Percentiles rank a stretch among this genome's conserved stretches.
Evolutionary conservation across 2,888 invertebrate genomes (phyloP).

Genomic region (Dyspetes luteomarginatus): DNA sequence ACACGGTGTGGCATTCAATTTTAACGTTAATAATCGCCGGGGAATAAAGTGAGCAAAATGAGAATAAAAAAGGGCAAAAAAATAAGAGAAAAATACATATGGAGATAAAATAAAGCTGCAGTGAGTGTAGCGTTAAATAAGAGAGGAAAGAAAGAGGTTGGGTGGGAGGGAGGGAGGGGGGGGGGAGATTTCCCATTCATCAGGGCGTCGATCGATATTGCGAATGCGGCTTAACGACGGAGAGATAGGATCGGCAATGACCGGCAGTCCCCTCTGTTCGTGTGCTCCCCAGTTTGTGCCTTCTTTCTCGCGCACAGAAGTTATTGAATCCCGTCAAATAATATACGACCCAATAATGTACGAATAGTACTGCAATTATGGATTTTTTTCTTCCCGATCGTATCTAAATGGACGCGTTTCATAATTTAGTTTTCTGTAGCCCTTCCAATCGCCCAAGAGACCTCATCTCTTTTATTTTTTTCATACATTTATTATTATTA

Average conservation of each 20-base stretch:
- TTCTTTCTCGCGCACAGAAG: slow-evolving; percentile 65
- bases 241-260: slow-evolving; percentile 66
- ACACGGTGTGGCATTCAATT: slow-evolving; percentile 75
- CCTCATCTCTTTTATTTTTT: neutral
- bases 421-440: slow-evolving; percentile 64
- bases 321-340: slow-evolving; percentile 81
- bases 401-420: slow-evolving; percentile 73
- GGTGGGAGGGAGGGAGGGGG: slow-evolving; percentile 46
- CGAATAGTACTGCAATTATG: slow-evolving; percentile 80
- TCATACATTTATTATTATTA: neutral
- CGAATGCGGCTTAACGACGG: slow-evolving; percentile 78
- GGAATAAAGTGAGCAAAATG: slow-evolving; percentile 69
- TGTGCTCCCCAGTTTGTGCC: slow-evolving; percentile 10
- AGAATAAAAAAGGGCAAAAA: slow-evolving; percentile 33
- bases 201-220: slow-evolving; percentile 78
- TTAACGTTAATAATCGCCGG: slow-evolving; percentile 77
- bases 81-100: slow-evolving; percentile 47
- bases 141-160: slow-evolving; percentile 27
- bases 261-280: slow-evolving; percentile 36
- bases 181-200: slow-evolving; percentile 75
- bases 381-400: slow-evolving; percentile 67
- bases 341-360: slow-evolving; percentile 81
- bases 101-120: slow-evolving; percentile 53
- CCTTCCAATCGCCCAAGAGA: neutral
- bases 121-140: slow-evolving; percentile 57